A percentile compares a stretch with the other conserved stretches of the same genome.
These are phyloP conservation scores for Salmo trutta DNA, from an alignment of 2,797 vertebrate species.

Conservation along the genomic window DNA sequence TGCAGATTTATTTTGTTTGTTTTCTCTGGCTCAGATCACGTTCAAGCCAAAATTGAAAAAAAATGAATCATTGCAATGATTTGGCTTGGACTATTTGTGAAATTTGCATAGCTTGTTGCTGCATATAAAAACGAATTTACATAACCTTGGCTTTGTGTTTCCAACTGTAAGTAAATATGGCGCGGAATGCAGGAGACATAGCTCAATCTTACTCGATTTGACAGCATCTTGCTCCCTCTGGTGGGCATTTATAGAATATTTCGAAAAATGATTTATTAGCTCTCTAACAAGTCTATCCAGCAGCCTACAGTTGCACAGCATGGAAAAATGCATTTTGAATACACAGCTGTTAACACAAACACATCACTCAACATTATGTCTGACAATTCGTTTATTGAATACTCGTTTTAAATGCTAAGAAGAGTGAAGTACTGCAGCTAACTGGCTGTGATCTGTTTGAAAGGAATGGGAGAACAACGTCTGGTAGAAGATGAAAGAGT, in stretches of 20 bases:
- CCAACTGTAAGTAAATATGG: neutral
- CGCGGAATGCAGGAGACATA: neutral
- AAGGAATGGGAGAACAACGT: constrained; percentile 34
- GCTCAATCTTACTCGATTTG: constrained; percentile 30
- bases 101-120: neutral
- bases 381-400: neutral
- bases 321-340: neutral
- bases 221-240: constrained; percentile 70
- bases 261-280: neutral
- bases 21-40: constrained; percentile 40
- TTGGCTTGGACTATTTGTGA: neutral
- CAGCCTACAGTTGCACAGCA: neutral
- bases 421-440: neutral
- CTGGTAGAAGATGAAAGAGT: constrained; percentile 63
- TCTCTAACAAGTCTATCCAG: neutral
- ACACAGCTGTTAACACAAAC: neutral
- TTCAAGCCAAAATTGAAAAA: neutral
- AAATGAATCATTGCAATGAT: neutral
- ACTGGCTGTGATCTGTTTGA: neutral
- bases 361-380: neutral
- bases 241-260: constrained; percentile 43
- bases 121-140: neutral
- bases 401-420: neutral
- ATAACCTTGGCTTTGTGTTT: neutral
- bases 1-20: neutral